These are phyloP conservation scores for human DNA, from an alignment of 2,113 vertebrate genomes.

Conservation along the genomic window DNA sequence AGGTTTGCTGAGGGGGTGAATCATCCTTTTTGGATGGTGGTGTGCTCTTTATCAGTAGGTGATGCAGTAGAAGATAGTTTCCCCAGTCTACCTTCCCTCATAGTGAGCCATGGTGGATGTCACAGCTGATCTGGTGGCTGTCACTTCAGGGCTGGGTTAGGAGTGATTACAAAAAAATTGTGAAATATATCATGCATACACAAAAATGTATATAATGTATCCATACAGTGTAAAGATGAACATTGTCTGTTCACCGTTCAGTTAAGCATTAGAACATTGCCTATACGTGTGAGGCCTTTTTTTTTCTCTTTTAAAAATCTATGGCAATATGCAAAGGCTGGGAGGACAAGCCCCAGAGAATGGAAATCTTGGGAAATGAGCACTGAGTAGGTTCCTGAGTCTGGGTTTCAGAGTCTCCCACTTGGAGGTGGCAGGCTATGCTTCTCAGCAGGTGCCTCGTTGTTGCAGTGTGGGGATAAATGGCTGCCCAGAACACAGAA, in stretches of 20 bases:
- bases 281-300: neutral
- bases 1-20: neutral
- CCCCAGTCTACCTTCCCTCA: accelerated
- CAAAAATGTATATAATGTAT: neutral
- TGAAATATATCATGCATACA: neutral
- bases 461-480: accelerated
- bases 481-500: accelerated
- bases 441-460: neutral
- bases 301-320: neutral
- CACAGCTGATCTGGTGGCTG: neutral
- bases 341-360: neutral
- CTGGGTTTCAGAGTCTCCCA: neutral
- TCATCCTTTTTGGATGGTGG: neutral
- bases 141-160: neutral
- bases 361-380: neutral
- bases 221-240: neutral
- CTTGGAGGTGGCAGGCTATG: neutral
- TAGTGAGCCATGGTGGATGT: neutral
- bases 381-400: neutral
- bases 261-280: neutral
- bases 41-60: neutral
- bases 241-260: neutral
- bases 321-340: neutral
- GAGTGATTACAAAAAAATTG: neutral
- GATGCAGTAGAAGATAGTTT: neutral